These are phyloP conservation scores for Cassiopea andromeda DNA, from an alignment of 30 jellyfish, hydroid and myxozoan genomes.

Conservation along the genomic window DNA sequence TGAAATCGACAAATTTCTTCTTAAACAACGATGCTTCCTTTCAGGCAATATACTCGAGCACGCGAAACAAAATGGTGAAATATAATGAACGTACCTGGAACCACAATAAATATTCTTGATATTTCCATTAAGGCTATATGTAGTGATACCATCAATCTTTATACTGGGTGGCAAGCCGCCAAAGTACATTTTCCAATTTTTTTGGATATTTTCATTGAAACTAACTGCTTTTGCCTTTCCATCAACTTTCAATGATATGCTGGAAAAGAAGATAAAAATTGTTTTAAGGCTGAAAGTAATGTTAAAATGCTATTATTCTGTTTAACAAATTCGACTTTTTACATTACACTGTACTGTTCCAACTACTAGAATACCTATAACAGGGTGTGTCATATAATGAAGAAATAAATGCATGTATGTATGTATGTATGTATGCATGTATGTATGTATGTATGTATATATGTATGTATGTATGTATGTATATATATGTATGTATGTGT, in stretches of 20 bases:
- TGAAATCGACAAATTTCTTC: too few relatives aligned
- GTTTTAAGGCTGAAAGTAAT: not conserved
- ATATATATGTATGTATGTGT: too few relatives aligned
- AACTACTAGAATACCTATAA: too few relatives aligned
- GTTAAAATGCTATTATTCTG: too few relatives aligned
- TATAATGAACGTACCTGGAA: constrained; percentile 40
- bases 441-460: not conserved
- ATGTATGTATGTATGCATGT: not conserved
- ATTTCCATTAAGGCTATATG: constrained; percentile 59
- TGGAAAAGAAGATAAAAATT: not conserved
- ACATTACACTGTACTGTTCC: too few relatives aligned
- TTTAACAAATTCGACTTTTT: too few relatives aligned
- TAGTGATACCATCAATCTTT: constrained; percentile 40
- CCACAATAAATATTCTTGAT: constrained; percentile 63
- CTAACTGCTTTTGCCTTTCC: constrained; percentile 40
- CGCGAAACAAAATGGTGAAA: too few relatives aligned
- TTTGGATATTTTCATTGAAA: constrained; percentile 20
- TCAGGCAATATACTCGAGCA: too few relatives aligned
- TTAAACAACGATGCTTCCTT: too few relatives aligned
- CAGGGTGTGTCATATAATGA: too few relatives aligned
- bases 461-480: too few relatives aligned
- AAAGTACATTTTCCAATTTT: constrained; percentile 40
- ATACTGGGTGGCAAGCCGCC: constrained; percentile 68
- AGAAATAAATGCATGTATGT: not conserved
- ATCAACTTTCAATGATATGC: constrained; percentile 53